Evolutionary conservation across 2,113 vertebrate genomes (phyloP).

Genomic region (Fulmarus glacialis): DNA sequence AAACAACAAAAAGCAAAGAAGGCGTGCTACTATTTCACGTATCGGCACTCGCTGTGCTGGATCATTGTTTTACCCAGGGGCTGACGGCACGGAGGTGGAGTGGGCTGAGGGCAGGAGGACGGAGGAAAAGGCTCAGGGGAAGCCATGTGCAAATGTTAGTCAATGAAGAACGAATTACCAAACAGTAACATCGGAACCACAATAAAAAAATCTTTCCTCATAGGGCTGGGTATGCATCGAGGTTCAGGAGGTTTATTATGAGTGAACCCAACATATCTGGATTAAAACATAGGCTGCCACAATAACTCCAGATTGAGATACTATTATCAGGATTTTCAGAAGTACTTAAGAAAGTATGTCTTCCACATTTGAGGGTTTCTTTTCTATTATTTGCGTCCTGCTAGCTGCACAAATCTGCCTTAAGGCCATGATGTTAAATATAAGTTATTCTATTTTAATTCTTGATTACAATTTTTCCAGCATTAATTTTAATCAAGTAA

Average conservation of each 20-base stretch:
- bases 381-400: background rate
- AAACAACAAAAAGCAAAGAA: background rate
- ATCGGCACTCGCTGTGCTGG: background rate
- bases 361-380: background rate
- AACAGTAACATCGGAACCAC: background rate
- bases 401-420: background rate
- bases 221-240: background rate
- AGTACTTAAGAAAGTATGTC: background rate
- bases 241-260: background rate
- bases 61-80: fast-evolving
- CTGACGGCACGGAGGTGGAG: fast-evolving
- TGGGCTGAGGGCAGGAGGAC: background rate
- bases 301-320: background rate
- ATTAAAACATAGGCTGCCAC: background rate
- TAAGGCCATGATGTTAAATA: background rate
- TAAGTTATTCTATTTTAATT: slow-evolving; percentile 16
- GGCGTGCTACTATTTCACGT: background rate
- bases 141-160: background rate
- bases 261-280: background rate
- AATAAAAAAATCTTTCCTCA: background rate
- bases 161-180: background rate
- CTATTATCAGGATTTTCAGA: background rate
- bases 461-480: background rate
- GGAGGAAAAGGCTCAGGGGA: background rate
- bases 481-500: slow-evolving; percentile 9